Conservation (phyloP, 1,140 invertebrate species). For the Microplitis demolitor region DNA sequence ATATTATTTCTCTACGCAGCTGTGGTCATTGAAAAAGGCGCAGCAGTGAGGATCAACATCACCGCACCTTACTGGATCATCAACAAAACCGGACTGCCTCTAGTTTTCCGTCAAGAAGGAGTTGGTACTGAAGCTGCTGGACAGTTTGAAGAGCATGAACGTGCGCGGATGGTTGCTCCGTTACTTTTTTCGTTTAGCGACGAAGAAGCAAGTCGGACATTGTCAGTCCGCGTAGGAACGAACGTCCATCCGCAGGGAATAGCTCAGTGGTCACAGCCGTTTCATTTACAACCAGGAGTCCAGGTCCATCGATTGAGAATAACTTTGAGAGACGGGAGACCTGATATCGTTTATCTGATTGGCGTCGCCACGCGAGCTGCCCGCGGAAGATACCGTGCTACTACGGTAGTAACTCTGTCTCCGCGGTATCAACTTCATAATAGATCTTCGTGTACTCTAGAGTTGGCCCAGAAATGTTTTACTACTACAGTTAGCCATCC, state of each 20-base stretch:
- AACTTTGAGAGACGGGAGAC: constrained; percentile 65
- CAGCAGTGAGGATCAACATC: constrained; percentile 72
- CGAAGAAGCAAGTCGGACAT: constrained; percentile 72
- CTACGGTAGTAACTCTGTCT: constrained; percentile 90
- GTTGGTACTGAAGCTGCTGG: constrained; percentile 80
- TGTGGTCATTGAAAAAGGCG: constrained; percentile 62
- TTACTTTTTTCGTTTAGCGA: constrained; percentile 93
- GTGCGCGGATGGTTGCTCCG: constrained; percentile 89
- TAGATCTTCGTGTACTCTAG: constrained; percentile 78
- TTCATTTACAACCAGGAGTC: constrained; percentile 79
- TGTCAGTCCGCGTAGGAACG: constrained; percentile 73
- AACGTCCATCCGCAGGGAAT: constrained; percentile 68
- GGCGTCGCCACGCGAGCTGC: constrained; percentile 89
- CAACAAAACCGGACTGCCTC: constrained; percentile 91
- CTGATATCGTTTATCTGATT: constrained; percentile 76
- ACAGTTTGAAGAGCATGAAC: constrained; percentile 94
- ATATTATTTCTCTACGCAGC: constrained; percentile 75
- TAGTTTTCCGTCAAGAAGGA: constrained; percentile 94
- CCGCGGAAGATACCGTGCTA: constrained; percentile 84
- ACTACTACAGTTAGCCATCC: constrained; percentile 70
- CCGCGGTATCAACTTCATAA: constrained; percentile 94
- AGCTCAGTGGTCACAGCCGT: constrained; percentile 82
- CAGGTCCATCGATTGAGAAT: constrained; percentile 72
- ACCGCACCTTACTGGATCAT: constrained; percentile 93
- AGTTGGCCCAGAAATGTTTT: constrained; percentile 86